Evolutionary conservation across 2,113 vertebrate genomes (phyloP).

Genomic region (Ondatra zibethicus): DNA sequence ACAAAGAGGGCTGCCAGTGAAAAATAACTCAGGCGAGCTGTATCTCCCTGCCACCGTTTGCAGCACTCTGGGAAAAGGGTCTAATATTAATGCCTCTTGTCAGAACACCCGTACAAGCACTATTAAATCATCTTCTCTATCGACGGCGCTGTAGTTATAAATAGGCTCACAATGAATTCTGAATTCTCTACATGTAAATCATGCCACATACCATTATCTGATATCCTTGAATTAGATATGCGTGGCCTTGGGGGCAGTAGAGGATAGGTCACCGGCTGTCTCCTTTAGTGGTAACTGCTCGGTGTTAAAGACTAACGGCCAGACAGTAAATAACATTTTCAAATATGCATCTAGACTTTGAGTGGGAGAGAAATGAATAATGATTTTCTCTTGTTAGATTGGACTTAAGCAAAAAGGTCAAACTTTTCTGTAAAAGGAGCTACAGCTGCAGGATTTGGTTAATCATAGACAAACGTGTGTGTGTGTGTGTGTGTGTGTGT

Average conservation of each 20-base stretch:
- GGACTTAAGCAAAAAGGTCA: constrained; percentile 74
- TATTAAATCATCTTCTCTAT: constrained; percentile 80
- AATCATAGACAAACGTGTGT: constrained; percentile 40
- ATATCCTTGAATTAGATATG: constrained; percentile 80
- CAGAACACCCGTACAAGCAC: constrained; percentile 73
- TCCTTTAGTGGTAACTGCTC: constrained; percentile 73
- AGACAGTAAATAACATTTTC: constrained; percentile 79
- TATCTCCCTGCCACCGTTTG: neutral
- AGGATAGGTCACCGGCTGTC: constrained; percentile 64
- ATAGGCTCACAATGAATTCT: constrained; percentile 83
- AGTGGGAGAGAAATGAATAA: constrained; percentile 74
- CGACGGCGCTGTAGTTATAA: constrained; percentile 72
- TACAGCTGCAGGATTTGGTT: constrained; percentile 5
- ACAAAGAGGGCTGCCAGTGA: constrained; percentile 64
- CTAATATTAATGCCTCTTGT: constrained; percentile 79
- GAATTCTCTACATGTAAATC: constrained; percentile 82
- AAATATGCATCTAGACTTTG: constrained; percentile 74
- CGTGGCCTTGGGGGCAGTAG: constrained; percentile 68
- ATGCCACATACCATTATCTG: constrained; percentile 77
- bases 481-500: neutral
- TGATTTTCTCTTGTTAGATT: constrained; percentile 62
- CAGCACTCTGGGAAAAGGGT: constrained; percentile 66
- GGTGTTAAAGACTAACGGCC: constrained; percentile 62
- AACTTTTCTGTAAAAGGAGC: constrained; percentile 56
- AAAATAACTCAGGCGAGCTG: constrained; percentile 61